Percentiles rank a stretch among this genome's conserved stretches.
Conservation (phyloP, 2,113 vertebrate genomes). For the Rhabdornis inornatus region DNA sequence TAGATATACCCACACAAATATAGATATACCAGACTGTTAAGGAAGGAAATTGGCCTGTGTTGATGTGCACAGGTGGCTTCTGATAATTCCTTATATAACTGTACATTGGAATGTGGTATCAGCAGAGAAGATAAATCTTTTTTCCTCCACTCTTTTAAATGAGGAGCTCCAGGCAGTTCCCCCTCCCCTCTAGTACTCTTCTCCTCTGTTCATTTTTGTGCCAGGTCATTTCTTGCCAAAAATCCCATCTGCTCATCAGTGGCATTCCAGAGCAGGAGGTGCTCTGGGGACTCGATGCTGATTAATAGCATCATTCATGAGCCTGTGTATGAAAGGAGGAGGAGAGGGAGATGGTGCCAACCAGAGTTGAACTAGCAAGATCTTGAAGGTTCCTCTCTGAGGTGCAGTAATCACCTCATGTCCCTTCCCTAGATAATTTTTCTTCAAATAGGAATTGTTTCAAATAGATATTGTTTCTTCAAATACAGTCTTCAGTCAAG, state of each 20-base stretch:
- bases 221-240: conserved; percentile 65
- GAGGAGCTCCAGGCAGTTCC: not conserved
- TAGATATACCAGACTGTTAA: not conserved
- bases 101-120: not conserved
- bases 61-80: not conserved
- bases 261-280: conserved; percentile 59
- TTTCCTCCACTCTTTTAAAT: not conserved
- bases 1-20: not conserved
- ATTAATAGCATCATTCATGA: conserved; percentile 43
- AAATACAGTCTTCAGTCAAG: not conserved
- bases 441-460: not conserved
- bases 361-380: not conserved
- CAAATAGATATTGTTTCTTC: not conserved
- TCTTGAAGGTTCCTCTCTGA: not conserved
- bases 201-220: conserved; percentile 52
- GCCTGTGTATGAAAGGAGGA: not conserved
- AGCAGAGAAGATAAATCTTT: not conserved
- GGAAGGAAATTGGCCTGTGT: not conserved
- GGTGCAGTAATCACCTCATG: not conserved
- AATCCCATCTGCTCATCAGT: conserved; percentile 62
- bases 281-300: conserved; percentile 24
- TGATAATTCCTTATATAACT: not conserved
- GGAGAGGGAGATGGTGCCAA: not conserved
- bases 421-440: not conserved
- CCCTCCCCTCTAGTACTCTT: not conserved